Evolutionary conservation across 2,888 invertebrate genomes (phyloP).

Genomic region (Leucozona laternaria): DNA sequence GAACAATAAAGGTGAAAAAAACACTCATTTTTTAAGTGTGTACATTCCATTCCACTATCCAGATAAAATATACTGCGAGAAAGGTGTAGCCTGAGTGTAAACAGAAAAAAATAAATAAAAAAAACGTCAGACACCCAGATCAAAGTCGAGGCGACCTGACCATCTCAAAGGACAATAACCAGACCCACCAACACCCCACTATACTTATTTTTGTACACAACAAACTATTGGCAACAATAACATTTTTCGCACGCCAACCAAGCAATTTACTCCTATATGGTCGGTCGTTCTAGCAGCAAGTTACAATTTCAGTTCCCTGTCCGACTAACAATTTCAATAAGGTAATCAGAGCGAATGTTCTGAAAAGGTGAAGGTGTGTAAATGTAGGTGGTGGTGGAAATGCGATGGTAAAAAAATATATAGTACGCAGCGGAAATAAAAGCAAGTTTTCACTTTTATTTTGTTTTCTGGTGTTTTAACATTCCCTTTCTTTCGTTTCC

Average conservation of each 20-base stretch:
- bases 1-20: constrained; percentile 37
- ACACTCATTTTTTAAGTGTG: constrained; percentile 22
- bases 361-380: neutral
- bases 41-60: constrained; percentile 11
- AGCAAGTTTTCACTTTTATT: constrained; percentile 59
- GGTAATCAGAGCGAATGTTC: constrained; percentile 27
- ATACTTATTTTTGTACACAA: constrained; percentile 5
- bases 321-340: constrained; percentile 22
- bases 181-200: constrained; percentile 36
- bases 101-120: constrained; percentile 23
- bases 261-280: constrained; percentile 38
- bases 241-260: constrained; percentile 57
- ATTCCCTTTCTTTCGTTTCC: constrained; percentile 5
- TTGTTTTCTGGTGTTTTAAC: constrained; percentile 32
- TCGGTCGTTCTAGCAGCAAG: neutral
- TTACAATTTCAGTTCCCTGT: constrained; percentile 1
- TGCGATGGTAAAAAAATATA: neutral
- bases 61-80: constrained; percentile 12
- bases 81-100: constrained; percentile 49
- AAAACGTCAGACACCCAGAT: constrained; percentile 37
- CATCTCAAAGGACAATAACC: constrained; percentile 67
- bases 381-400: neutral
- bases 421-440: constrained; percentile 27
- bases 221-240: constrained; percentile 60
- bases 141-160: constrained; percentile 50